These are phyloP conservation scores for Siniperca scherzeri DNA, from an alignment of 2,797 vertebrate species.

Conservation along the genomic window DNA sequence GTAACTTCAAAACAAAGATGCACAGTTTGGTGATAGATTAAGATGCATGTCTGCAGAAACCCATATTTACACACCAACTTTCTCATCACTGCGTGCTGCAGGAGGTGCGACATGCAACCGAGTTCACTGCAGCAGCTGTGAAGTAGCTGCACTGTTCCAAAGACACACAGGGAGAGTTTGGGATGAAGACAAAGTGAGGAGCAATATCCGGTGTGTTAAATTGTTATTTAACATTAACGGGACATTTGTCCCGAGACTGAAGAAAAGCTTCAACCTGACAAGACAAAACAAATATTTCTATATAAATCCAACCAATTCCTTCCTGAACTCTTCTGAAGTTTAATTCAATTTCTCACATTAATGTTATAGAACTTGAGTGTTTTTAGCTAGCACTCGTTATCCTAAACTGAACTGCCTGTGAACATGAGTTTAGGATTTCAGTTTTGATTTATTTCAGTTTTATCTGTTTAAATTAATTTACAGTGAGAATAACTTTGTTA, in stretches of 20 bases:
- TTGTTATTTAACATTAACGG: slow-evolving; percentile 13
- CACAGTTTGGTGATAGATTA: background rate
- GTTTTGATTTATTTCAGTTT: background rate
- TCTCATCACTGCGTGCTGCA: background rate
- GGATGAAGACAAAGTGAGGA: slow-evolving; percentile 5
- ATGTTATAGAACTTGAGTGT: background rate
- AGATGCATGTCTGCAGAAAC: background rate
- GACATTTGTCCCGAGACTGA: slow-evolving; percentile 17
- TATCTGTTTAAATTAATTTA: background rate
- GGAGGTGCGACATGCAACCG: background rate
- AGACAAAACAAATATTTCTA: slow-evolving; percentile 41
- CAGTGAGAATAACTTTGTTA: slow-evolving; percentile 18
- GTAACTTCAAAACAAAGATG: background rate
- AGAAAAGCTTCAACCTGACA: slow-evolving; percentile 22
- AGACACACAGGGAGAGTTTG: background rate
- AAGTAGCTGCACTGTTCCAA: background rate
- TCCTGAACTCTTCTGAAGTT: background rate
- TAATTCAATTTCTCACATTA: background rate
- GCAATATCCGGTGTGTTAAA: slow-evolving; percentile 30
- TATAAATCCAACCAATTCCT: slow-evolving; percentile 37
- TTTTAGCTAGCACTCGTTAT: background rate
- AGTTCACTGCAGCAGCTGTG: slow-evolving; percentile 12
- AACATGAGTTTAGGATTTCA: background rate
- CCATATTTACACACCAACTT: background rate
- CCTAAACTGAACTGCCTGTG: background rate